Base-by-base conservation (phyloP, 2,888 invertebrate species). In the Taphrorychus bicolor region DNA sequence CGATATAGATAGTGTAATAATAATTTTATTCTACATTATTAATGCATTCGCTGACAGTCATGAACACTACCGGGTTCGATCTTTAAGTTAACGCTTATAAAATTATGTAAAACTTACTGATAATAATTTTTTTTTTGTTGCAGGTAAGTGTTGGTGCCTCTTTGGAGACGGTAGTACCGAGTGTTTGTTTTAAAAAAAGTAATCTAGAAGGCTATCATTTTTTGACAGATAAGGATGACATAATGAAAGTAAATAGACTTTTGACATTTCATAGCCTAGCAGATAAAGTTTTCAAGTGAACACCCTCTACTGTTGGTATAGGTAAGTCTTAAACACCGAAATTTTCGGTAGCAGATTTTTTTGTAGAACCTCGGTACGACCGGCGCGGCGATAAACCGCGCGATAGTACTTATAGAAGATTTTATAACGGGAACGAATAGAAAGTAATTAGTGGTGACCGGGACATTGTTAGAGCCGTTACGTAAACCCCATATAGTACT, bases 371-470 rank as follows among this genome's bases (percentile, higher is more conserved):
- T 32, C 3, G 32, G 1, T 2, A 32, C 3, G 11, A 11, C 7
- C 9, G 32, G 32, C 32, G 32, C 3, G 7, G 7, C 3, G 11
- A 32, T 9, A 3, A 4, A 9, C 32, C 32, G 3, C 32, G 11
- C 32, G 3, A 2, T 32, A n/a, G n/a, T n/a, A n/a, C 32, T 32
- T 32, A 7, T 7, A 32, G 32, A 32, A 3, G n/a, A 48, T 48
- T 48, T 48, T n/a, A 14, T 14, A 48, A 48, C 48, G 16, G 17
- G 16, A 48, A n/a, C 16, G 9, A 62, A 62, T 68, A 63, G 68
- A 68, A 68, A 68, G 68, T 54, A 23, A 14, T 14, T 54, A 54
- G 54, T 24, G 14, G 32, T 9, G 51, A 51, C n/a, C 51, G 21
- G 51, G 18, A 21, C 18, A 14, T 18, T 51, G 14, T 21, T 16